phyloP scores from a whole-genome alignment of 2,113 vertebrate species.

The Crotalus horridus region DNA sequence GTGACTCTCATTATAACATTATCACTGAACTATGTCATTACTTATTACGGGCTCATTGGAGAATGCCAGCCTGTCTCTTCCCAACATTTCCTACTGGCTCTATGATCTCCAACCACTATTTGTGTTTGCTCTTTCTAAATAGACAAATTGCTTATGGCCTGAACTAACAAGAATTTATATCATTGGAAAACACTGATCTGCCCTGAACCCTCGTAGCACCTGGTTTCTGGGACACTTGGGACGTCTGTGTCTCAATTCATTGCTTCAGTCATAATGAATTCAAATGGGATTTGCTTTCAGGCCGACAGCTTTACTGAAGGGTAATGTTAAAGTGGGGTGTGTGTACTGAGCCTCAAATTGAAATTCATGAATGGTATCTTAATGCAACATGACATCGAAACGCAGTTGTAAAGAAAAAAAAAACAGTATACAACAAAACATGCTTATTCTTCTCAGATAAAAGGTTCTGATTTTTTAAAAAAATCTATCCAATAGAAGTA shows the following conservation, averaged over 20 bases:
- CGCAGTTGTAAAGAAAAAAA: background rate
- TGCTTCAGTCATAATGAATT: background rate
- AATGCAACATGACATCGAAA: background rate
- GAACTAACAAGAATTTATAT: background rate
- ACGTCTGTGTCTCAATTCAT: background rate
- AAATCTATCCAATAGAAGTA: background rate
- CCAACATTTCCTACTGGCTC: background rate
- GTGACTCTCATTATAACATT: background rate
- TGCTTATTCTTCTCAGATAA: background rate
- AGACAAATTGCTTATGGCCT: background rate
- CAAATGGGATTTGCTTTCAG: background rate
- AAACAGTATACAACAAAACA: background rate
- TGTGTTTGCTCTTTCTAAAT: background rate
- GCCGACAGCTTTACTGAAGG: background rate
- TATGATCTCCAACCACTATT: background rate
- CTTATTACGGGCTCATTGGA: background rate
- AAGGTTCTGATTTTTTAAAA: background rate
- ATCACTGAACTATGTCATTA: background rate
- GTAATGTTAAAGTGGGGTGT: background rate
- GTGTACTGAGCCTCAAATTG: background rate
- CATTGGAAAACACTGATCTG: background rate
- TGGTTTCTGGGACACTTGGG: background rate
- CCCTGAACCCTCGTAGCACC: background rate
- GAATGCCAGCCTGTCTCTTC: background rate
- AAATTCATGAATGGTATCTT: background rate